Conservation (phyloP, 2,888 invertebrate genomes). For the Nomada fabriciana region DNA sequence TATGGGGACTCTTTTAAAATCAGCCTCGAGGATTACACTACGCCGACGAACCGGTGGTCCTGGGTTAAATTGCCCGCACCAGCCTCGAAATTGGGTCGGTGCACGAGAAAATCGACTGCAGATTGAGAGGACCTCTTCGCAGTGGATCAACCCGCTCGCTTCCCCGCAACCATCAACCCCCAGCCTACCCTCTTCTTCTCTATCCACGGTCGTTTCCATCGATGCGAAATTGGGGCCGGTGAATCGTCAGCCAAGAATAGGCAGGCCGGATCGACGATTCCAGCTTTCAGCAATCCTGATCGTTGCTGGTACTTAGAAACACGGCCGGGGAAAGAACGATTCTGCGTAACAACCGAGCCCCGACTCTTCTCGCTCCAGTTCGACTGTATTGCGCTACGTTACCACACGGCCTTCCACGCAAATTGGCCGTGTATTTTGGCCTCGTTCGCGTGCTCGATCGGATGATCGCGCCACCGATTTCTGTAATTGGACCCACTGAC, state of each 20-base stretch:
- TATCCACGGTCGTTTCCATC: slow-evolving; percentile 61
- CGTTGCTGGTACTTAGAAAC: slow-evolving; percentile 51
- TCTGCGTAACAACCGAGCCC: slow-evolving; percentile 56
- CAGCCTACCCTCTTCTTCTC: neutral
- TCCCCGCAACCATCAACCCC: neutral
- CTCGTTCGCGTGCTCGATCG: slow-evolving; percentile 6
- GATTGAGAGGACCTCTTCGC: slow-evolving; percentile 67
- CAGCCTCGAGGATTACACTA: slow-evolving; percentile 53
- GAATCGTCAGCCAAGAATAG: slow-evolving; percentile 64
- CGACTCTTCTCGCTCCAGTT: slow-evolving; percentile 58
- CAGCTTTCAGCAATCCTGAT: slow-evolving; percentile 26
- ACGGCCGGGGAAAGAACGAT: slow-evolving; percentile 45
- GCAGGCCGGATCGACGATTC: slow-evolving; percentile 52
- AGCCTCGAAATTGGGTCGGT: slow-evolving; percentile 70
- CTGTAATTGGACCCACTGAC: slow-evolving; percentile 31
- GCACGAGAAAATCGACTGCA: slow-evolving; percentile 74
- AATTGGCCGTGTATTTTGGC: slow-evolving; percentile 54
- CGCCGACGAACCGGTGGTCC: slow-evolving; percentile 38
- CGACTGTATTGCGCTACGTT: slow-evolving; percentile 29
- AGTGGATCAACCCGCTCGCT: slow-evolving; percentile 37
- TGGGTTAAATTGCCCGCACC: slow-evolving; percentile 71
- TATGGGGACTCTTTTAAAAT: slow-evolving; percentile 36
- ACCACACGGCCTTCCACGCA: slow-evolving; percentile 31
- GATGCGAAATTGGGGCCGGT: slow-evolving; percentile 70
- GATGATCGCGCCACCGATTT: slow-evolving; percentile 31